Conservation (phyloP, 2,888 invertebrate genomes). For the Orthosia gracilis region DNA sequence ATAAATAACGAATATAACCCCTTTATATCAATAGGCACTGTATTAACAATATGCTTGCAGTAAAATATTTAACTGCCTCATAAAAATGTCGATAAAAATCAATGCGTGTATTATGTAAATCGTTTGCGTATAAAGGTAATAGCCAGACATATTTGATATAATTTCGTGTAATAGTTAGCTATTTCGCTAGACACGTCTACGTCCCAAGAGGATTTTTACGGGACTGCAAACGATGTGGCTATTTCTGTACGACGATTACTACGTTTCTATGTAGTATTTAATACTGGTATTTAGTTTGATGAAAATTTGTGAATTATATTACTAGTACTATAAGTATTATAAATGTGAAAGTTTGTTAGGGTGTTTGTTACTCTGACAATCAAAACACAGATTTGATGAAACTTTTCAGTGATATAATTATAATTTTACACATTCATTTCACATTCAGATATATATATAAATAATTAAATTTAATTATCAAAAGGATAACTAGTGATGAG, state of each 20-base stretch:
- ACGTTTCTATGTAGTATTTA: constrained; percentile 19
- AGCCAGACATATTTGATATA: constrained; percentile 48
- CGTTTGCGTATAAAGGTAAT: constrained; percentile 54
- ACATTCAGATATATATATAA: too few relatives aligned
- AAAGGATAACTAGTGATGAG: too few relatives aligned
- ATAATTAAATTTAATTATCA: too few relatives aligned
- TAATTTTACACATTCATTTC: too few relatives aligned
- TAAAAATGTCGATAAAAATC: constrained; percentile 59
- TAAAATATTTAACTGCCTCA: constrained; percentile 42
- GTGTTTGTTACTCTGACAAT: too few relatives aligned
- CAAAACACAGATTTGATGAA: too few relatives aligned
- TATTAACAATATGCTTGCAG: constrained; percentile 27
- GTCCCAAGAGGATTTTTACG: constrained; percentile 56
- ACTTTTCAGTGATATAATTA: too few relatives aligned
- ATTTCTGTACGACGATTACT: constrained; percentile 22
- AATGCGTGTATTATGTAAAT: constrained; percentile 51
- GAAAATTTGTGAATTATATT: neutral
- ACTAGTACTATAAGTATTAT: too few relatives aligned
- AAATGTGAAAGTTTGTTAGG: too few relatives aligned
- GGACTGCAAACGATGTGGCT: constrained; percentile 6
- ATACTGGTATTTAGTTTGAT: neutral
- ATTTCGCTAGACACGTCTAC: constrained; percentile 41
- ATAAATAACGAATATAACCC: constrained; percentile 16
- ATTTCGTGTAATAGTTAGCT: constrained; percentile 50
- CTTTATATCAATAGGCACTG: constrained; percentile 37